Percentiles rank a stretch among this genome's conserved stretches.
These are phyloP conservation scores for Enteromius anoplus DNA, from an alignment of 2,797 vertebrate genomes.

Conservation along the genomic window DNA sequence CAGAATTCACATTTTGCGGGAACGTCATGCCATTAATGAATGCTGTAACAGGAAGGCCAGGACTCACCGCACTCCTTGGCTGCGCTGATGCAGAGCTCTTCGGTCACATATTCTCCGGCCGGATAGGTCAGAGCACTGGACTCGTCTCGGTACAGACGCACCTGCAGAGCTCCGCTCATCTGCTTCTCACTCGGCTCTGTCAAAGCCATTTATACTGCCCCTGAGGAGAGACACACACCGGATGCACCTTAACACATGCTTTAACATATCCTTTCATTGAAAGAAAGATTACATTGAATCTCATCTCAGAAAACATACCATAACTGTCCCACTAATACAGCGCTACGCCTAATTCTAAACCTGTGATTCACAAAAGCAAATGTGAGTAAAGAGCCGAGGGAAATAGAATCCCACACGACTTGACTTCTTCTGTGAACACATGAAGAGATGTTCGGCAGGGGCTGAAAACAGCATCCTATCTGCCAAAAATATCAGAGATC, in stretches of 20 bases:
- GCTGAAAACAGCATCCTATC: not conserved
- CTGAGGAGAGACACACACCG: not conserved
- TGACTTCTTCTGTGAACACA: too few relatives aligned
- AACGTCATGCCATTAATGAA: not conserved
- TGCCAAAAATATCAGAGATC: not conserved
- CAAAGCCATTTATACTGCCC: conserved; percentile 77
- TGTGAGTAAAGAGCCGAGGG: not conserved
- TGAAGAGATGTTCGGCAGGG: not conserved
- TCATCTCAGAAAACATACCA: too few relatives aligned
- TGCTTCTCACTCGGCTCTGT: conserved; percentile 68
- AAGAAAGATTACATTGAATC: not conserved
- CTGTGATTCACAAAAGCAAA: not conserved
- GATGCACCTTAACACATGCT: not conserved
- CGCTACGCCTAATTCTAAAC: not conserved
- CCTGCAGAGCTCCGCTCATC: conserved; percentile 72
- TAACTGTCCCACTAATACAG: too few relatives aligned
- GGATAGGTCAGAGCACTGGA: conserved; percentile 78
- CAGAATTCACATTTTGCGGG: not conserved
- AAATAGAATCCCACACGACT: not conserved
- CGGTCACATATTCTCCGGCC: conserved; percentile 84
- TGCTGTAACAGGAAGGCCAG: not conserved
- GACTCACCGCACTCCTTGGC: conserved; percentile 88
- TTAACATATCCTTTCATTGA: too few relatives aligned
- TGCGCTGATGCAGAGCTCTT: conserved; percentile 88
- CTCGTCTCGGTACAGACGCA: conserved; percentile 84